Base-by-base conservation (phyloP, 2,888 invertebrate species). In the Scaeva pyrastri region DNA sequence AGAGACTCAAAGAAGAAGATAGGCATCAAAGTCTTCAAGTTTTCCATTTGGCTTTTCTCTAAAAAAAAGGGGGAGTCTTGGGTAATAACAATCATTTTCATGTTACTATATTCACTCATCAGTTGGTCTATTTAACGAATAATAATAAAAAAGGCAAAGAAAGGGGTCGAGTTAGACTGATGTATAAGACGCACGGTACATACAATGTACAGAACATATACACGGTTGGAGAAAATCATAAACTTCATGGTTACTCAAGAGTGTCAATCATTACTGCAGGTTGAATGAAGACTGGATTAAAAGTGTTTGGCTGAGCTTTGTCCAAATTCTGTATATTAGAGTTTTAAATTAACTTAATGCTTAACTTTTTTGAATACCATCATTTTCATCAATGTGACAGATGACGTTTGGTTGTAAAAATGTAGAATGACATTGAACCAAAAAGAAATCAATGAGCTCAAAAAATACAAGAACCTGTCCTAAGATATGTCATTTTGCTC, bases 191-290 rank as follows among this genome's bases (percentile, higher is more conserved):
- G 45, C 45, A 23, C 7, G 31, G 5, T 14, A 36, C 70, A 19
- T 26, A 21, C 52, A 39, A n/a, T n/a, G n/a, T n/a, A n/a, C 45
- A 12, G n/a, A n/a, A 26, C 26, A 50, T 23, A 50, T 45, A 83
- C 39, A 21, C 58, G 39, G 43, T 66, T 68, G 73, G 39, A 74
- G 72, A 86, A 86, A 78, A 74, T 75, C 77, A 78, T 86, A 86
- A 86, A 78, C 77, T 77, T 82, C 71, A 52, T 78, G 78, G 74
- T 77, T 78, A 86, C 82, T 86, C 36, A 82, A 82, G 82, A 82
- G 82, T 86, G 82, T 81, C 82, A 86, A 86, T 86, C 82, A 70
- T 77, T 81, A 70, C 48, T 31, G 73, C 52, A 50, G 68, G 58
- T 62, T 81, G 55, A 52, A 41, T 66, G 26, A 43, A 16, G 39